Percentiles rank a stretch among this genome's conserved stretches.
Evolutionary conservation across 1,140 invertebrate genomes (phyloP).

Genomic region (Halictus rubicundus): DNA sequence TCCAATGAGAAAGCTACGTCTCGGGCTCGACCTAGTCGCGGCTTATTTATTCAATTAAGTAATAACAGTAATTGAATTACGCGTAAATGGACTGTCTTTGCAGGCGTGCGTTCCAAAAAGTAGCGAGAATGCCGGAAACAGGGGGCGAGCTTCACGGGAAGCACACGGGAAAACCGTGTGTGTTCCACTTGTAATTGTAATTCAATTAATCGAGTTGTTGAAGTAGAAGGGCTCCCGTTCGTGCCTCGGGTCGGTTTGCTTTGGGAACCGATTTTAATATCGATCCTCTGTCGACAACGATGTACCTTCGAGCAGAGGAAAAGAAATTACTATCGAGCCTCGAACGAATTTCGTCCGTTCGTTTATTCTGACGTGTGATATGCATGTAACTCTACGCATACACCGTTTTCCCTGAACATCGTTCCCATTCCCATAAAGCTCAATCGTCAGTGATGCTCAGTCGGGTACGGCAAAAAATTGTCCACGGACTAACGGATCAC

Average conservation of each 20-base stretch:
- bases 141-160: constrained; percentile 8
- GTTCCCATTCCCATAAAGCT: not conserved
- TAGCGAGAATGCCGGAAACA: constrained; percentile 24
- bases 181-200: constrained; percentile 31
- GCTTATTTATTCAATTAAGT: constrained; percentile 35
- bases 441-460: constrained; percentile 1
- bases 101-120: constrained; percentile 26
- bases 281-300: not conserved
- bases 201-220: constrained; percentile 33
- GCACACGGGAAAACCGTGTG: constrained; percentile 19
- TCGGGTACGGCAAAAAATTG: not conserved
- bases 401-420: constrained; percentile 20
- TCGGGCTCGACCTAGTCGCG: not conserved
- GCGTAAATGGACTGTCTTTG: not conserved
- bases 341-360: not conserved
- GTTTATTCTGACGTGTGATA: constrained; percentile 16
- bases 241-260: not conserved
- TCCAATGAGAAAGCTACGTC: not conserved
- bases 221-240: not conserved
- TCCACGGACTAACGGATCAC: not conserved
- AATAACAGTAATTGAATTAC: constrained; percentile 40
- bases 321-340: constrained; percentile 2
- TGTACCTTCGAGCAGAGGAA: not conserved
- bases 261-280: not conserved
- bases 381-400: not conserved